Conservation (phyloP, 2,113 vertebrate genomes). For the Melanotaenia duboulayi region DNA sequence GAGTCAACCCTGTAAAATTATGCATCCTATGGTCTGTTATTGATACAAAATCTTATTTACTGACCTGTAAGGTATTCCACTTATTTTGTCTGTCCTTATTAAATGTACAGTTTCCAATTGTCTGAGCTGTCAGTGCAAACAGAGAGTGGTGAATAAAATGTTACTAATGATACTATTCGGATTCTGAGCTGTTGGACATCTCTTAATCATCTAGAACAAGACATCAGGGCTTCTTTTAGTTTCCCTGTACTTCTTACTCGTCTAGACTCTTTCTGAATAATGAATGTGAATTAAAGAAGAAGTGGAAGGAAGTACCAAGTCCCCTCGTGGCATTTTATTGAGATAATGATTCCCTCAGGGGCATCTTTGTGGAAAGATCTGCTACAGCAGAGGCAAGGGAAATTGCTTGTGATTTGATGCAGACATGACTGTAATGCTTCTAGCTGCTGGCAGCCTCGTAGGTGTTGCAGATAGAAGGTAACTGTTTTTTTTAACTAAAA, state of each 20-base stretch:
- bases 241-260: conserved; percentile 36
- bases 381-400: conserved; percentile 32
- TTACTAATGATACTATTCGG: neutral
- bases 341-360: conserved; percentile 63
- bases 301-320: conserved; percentile 47
- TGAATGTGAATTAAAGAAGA: conserved; percentile 65
- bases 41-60: conserved; percentile 2
- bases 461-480: conserved; percentile 21
- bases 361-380: conserved; percentile 53
- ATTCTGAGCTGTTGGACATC: neutral
- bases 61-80: neutral
- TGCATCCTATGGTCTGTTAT: neutral
- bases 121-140: neutral
- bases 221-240: conserved; percentile 19
- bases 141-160: conserved; percentile 17
- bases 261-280: conserved; percentile 61
- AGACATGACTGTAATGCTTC: conserved; percentile 13
- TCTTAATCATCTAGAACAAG: conserved; percentile 35
- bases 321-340: conserved; percentile 49
- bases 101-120: neutral
- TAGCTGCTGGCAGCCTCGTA: neutral
- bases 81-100: neutral
- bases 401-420: conserved; percentile 32
- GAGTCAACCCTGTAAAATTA: neutral
- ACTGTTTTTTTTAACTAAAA: conserved; percentile 3